A percentile compares a stretch with the other conserved stretches of the same genome.
Conservation (phyloP, 92 coral and sea anemone species). For the Metridium senile region DNA sequence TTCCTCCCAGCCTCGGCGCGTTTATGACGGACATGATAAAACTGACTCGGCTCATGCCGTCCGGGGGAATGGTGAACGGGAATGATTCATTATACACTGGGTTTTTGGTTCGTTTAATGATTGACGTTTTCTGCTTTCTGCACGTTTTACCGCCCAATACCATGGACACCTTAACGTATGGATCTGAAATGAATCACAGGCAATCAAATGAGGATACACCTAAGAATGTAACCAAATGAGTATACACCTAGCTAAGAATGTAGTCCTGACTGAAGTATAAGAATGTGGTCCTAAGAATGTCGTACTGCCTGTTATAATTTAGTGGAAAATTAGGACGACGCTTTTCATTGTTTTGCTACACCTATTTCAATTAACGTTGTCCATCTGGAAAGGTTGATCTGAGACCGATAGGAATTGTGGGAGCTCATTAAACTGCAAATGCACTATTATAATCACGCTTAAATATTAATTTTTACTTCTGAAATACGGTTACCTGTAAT, state of each 20-base stretch:
- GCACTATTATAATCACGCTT: too few species aligned
- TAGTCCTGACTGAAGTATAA: neutral
- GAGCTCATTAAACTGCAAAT: too few species aligned
- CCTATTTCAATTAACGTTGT: too few species aligned
- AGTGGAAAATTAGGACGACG: too few species aligned
- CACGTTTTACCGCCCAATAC: slow-evolving; percentile 78
- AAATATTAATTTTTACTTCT: too few species aligned
- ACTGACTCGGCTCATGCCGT: slow-evolving; percentile 78
- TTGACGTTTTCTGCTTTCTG: slow-evolving; percentile 74
- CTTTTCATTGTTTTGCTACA: too few species aligned
- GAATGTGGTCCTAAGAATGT: neutral
- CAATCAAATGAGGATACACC: neutral
- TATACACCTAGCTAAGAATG: neutral
- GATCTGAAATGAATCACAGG: slow-evolving; percentile 57
- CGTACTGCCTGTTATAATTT: neutral
- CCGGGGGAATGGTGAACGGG: slow-evolving; percentile 70
- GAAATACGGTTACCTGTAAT: too few species aligned
- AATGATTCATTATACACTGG: slow-evolving; percentile 94
- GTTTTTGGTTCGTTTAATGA: slow-evolving; percentile 33
- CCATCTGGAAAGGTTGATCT: too few species aligned
- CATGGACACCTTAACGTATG: slow-evolving; percentile 89
- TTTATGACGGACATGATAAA: slow-evolving; percentile 77
- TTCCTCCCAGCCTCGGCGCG: slow-evolving; percentile 68
- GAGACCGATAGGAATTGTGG: too few species aligned
- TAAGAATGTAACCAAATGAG: neutral